Conservation (phyloP, 2,113 vertebrate species). For the Microcebus griseorufus region DNA sequence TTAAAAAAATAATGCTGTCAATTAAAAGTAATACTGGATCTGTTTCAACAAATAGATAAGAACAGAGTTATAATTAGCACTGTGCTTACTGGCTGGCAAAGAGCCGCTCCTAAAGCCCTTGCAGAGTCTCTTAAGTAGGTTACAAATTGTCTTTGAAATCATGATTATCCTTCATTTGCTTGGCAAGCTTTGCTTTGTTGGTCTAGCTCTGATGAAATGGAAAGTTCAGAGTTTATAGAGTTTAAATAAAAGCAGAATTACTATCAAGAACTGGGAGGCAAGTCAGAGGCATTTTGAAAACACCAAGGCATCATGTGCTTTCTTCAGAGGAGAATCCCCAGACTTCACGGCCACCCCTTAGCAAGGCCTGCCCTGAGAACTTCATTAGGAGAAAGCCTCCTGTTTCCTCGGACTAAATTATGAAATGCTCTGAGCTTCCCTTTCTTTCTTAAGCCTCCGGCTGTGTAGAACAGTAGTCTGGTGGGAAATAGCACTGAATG, state of each 20-base stretch:
- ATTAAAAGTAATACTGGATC: slow-evolving; percentile 22
- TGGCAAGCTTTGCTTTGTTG: slow-evolving; percentile 22
- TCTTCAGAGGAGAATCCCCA: background rate
- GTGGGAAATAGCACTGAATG: background rate
- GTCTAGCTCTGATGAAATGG: background rate
- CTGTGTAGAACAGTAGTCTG: background rate
- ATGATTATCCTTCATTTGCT: background rate
- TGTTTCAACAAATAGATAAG: background rate
- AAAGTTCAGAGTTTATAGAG: background rate
- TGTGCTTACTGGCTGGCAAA: background rate
- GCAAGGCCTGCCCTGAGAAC: background rate
- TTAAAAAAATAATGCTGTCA: background rate
- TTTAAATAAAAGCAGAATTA: slow-evolving; percentile 25
- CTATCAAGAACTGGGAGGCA: background rate
- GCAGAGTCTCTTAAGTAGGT: background rate
- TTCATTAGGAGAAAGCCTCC: background rate
- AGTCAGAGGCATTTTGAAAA: background rate
- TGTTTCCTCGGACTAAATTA: background rate
- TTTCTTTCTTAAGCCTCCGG: background rate
- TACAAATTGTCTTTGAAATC: slow-evolving; percentile 47
- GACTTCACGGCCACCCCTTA: background rate
- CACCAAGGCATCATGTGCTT: background rate
- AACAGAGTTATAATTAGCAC: background rate
- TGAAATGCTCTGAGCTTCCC: background rate
- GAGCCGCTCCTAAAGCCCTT: background rate